phyloP scores from a whole-genome alignment of 2,888 invertebrate species.

The Acleris emargana region DNA sequence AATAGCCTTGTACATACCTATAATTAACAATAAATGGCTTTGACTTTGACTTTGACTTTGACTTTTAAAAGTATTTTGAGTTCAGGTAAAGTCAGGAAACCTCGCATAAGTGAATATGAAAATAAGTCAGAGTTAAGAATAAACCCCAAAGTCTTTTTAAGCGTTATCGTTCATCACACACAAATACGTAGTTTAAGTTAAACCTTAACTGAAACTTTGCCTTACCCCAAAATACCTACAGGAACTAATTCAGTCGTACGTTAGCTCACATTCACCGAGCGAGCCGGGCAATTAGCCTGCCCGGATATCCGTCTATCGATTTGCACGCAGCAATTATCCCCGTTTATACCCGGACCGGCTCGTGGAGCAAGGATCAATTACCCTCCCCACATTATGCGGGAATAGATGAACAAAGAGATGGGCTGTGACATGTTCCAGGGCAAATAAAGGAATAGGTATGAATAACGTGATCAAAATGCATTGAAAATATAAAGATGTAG shows the following conservation, averaged over 20 bases:
- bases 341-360: conserved; percentile 47
- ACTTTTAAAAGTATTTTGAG: too few species aligned
- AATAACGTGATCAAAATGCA: neutral
- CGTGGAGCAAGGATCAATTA: conserved; percentile 46
- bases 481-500: neutral
- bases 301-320: conserved; percentile 72
- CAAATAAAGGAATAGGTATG: neutral
- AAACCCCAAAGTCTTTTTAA: too few species aligned
- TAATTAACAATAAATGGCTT: too few species aligned
- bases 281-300: conserved; percentile 62
- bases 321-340: conserved; percentile 63
- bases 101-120: too few species aligned
- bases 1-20: too few species aligned
- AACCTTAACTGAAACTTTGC: neutral
- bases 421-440: conserved; percentile 16
- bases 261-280: conserved; percentile 40
- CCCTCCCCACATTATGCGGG: conserved; percentile 29
- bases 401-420: conserved; percentile 28
- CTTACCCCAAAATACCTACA: neutral
- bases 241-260: conserved; percentile 48
- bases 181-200: too few species aligned
- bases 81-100: too few species aligned
- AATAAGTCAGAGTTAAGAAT: too few species aligned
- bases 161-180: too few species aligned
- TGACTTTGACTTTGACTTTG: too few species aligned